A percentile compares a stretch with the other conserved stretches of the same genome.
Evolutionary conservation across 2,113 vertebrate genomes (phyloP).

Genomic region (Lamprologus lemairii): DNA sequence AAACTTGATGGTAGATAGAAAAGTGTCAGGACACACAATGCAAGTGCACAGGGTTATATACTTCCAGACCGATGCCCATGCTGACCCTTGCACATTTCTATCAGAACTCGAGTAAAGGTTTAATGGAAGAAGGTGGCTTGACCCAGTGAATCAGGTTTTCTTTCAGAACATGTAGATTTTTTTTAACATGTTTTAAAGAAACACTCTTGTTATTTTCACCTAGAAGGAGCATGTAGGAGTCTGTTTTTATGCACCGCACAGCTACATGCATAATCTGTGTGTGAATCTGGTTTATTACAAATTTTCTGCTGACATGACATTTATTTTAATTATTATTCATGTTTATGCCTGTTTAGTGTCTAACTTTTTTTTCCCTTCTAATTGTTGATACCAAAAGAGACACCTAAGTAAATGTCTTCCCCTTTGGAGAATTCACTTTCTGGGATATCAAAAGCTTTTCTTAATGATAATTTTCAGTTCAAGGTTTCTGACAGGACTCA

Average conservation of each 20-base stretch:
- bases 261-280: neutral
- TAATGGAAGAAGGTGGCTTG: neutral
- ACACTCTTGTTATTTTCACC: neutral
- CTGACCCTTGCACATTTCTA: neutral
- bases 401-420: neutral
- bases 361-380: neutral
- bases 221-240: neutral
- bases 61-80: neutral
- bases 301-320: neutral
- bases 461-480: neutral
- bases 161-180: neutral
- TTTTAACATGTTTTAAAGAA: neutral
- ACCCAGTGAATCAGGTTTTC: neutral
- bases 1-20: neutral
- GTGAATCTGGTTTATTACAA: neutral
- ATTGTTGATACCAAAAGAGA: neutral
- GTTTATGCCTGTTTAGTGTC: neutral
- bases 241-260: neutral
- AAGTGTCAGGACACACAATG: neutral
- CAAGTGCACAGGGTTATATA: neutral
- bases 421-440: neutral
- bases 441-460: neutral
- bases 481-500: neutral
- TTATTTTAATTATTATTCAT: neutral
- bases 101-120: neutral